Evolutionary conservation across 2,797 vertebrate genomes (phyloP), one percentile per base, ranked within the genome.

Genomic region (Danio albolineatus): DNA sequence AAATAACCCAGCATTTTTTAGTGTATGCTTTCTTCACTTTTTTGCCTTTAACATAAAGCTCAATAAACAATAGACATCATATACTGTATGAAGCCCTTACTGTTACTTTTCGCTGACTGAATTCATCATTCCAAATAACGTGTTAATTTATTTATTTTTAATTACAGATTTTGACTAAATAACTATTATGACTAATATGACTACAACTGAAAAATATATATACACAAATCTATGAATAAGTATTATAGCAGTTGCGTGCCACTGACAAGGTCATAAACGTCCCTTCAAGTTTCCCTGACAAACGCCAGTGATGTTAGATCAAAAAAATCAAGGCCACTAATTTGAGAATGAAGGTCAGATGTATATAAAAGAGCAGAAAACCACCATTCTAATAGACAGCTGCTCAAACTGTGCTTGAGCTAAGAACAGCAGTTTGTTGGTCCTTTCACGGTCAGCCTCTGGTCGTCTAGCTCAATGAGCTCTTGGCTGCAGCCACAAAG

Each of bases 361-460:
- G 73, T 48, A 16, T 64, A 12, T 43, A 10, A 53, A 60, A 17
- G 10, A 38, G 41, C 28, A 10, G 49, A 28, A 65, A 76, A 46
- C 41, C 10, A 19, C 17, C 10, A 53, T 17, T 38, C 39, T 19
- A 2, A 44, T 41, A 9, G 7, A 13, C 19, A 38, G 39, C 43
- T 72, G 12, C 54, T 73, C 21, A 73, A 73, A n/a, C 43, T 17
- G 48, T 53, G 19, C 39, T 46, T 76, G 2, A 66, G 39, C 6
- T 13, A 36, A 54, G 10, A 56, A 56, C 19, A 56, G 19, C 19
- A 56, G 49, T 16, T 56, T 66, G 61, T 46, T 66, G 49, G 51
- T 41, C 3, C 38, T 70, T 53, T 46, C 39, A 56, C 4, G 6
- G 13, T 65, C 10, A 54, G 13, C 10, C 41, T 66, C 16, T 49